Base-by-base conservation (phyloP, 2,888 invertebrate genomes). In the Rhaphigaster nebulosa region DNA sequence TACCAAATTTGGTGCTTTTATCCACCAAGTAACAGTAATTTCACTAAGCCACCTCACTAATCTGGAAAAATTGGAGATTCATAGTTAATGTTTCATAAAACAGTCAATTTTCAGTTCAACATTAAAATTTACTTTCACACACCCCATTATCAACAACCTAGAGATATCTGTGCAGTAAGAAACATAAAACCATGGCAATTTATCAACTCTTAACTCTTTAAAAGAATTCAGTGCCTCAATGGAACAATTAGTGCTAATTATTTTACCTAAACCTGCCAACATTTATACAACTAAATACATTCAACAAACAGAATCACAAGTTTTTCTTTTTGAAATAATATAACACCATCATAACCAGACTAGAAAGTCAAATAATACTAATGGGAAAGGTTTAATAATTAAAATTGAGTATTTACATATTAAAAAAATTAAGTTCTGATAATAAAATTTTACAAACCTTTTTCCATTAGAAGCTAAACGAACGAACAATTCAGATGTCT, bases 391-490 rank as follows among this genome's bases (percentile, higher is more conserved):
- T 2, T 80, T 15, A 2, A 50, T 38, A 8, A 6, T 38, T 20
- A 80, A 34, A 50, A 50, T 87, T 41, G 87, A n/a, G n/a, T 15
- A 45, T 41, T 29, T 18, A 87, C 5, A 29, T 13, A 41, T n/a
- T 26, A 41, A 80, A 80, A 70, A 38, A 84, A 91, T 20, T 15
- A 91, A 80, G 91, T 45, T 60, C 38, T 45, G 41, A 88, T 26
- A 65, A 29, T 26, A 29, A 29, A 29, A 38, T 70, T 70, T 41
- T 38, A 60, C 92, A 91, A 93, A 97, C 97, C 97, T 96, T 94
- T 98, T 98, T 0, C 99, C 99, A 94, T 98, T 98, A 0, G 99
- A 99, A 1, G 99, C 99, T 87, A 99, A 94, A 90, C 99, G 95
- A 23, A 99, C 98, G 94, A 98, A 99, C 45, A 99, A 94, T 92